These are phyloP conservation scores for Melitaea athalia DNA, from an alignment of 2,888 invertebrate genomes.

Conservation along the genomic window DNA sequence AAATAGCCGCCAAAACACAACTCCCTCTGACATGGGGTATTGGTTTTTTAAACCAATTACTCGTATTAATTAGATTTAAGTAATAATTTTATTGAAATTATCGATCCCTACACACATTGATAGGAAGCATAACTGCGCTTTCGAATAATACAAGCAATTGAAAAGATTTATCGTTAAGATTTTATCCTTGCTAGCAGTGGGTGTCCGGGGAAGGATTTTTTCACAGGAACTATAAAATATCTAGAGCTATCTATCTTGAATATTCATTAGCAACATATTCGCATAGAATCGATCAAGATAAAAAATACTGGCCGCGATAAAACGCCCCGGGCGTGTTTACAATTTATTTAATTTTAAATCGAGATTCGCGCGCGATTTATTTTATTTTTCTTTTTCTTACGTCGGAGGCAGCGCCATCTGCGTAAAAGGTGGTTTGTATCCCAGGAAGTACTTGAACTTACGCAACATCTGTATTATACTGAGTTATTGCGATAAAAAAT, in stretches of 20 bases:
- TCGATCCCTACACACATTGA: neutral
- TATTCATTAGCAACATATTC: conserved; percentile 53
- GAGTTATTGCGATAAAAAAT: conserved; percentile 41
- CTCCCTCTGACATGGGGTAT: conserved; percentile 36
- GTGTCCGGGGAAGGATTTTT: conserved; percentile 59
- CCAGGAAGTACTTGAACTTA: conserved; percentile 60
- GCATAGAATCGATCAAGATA: conserved; percentile 68
- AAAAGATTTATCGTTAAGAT: conserved; percentile 25
- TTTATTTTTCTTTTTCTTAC: conserved; percentile 44
- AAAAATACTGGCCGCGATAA: conserved; percentile 55
- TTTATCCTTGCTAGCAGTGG: conserved; percentile 46
- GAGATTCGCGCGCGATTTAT: conserved; percentile 57
- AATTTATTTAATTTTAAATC: conserved; percentile 72
- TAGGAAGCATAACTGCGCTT: neutral
- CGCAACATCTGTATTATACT: conserved; percentile 54
- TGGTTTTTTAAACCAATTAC: conserved; percentile 39
- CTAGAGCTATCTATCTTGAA: conserved; percentile 56
- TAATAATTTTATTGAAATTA: neutral
- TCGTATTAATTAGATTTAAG: conserved; percentile 25
- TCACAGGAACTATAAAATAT: conserved; percentile 63
- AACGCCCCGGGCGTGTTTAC: conserved; percentile 65
- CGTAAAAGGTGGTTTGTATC: conserved; percentile 62
- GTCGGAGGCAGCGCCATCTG: conserved; percentile 55
- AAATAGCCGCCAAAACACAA: conserved; percentile 36
- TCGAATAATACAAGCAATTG: neutral